A percentile compares a stretch with the other conserved stretches of the same genome.
phyloP scores from a whole-genome alignment of 2,888 invertebrate genomes.

The Pterostichus niger region DNA sequence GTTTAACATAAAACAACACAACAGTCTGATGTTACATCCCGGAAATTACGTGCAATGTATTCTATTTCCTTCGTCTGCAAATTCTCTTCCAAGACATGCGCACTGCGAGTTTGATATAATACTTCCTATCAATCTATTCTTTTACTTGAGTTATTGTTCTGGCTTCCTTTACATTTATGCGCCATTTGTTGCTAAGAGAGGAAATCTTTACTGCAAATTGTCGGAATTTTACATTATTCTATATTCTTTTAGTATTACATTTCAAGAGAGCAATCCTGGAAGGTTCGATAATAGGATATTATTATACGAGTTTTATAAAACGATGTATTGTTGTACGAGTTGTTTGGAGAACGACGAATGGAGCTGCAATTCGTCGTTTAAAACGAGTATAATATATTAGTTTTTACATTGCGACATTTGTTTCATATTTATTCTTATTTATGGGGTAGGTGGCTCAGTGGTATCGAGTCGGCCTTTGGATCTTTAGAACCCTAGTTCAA shows the following conservation, averaged over 20 bases:
- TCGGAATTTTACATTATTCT: background rate
- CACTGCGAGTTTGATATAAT: slow-evolving; percentile 35
- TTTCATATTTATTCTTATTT: no score
- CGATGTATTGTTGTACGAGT: no score
- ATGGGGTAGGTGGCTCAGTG: no score
- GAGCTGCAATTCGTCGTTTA: no score
- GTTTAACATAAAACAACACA: slow-evolving; percentile 50
- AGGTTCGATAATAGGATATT: no score
- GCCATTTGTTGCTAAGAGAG: slow-evolving; percentile 36
- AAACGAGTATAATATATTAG: no score
- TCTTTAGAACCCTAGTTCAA: no score
- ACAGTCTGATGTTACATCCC: slow-evolving; percentile 66
- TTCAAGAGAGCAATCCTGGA: background rate
- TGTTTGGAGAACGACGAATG: no score
- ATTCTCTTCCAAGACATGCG: slow-evolving; percentile 41
- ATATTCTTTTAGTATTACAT: background rate
- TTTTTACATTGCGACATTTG: no score
- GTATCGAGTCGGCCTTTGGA: no score
- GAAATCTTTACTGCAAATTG: slow-evolving; percentile 14
- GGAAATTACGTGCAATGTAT: slow-evolving; percentile 69
- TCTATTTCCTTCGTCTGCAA: slow-evolving; percentile 68
- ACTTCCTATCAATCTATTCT: slow-evolving; percentile 50
- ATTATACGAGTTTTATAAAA: no score
- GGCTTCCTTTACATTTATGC: slow-evolving; percentile 28
- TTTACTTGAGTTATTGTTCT: slow-evolving; percentile 23